Conservation (phyloP, 1,140 invertebrate genomes). For the Latrodectus geometricus region DNA sequence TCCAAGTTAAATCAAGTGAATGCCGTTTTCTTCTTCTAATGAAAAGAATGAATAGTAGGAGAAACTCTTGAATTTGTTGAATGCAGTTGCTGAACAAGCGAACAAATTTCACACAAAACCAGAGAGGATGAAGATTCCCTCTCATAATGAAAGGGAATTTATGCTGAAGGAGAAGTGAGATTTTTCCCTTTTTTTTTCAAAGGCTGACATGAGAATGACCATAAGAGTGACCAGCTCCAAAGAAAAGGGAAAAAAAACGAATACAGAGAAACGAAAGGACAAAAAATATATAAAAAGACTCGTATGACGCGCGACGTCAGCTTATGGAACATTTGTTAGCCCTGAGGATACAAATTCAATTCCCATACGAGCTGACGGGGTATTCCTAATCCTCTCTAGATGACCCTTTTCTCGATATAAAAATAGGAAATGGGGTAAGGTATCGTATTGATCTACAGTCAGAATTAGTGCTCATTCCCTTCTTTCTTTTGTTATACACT, state of each 20-base stretch:
- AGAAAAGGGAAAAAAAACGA: slow-evolving; percentile 1
- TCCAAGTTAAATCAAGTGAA: no score
- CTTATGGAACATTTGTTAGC: slow-evolving; percentile 52
- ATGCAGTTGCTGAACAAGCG: background rate
- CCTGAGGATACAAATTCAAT: slow-evolving; percentile 55
- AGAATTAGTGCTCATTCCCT: background rate
- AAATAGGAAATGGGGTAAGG: slow-evolving; percentile 10
- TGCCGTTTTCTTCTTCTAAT: no score
- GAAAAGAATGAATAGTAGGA: background rate
- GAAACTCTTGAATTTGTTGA: background rate
- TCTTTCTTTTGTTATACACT: background rate
- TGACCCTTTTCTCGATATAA: slow-evolving; percentile 17
- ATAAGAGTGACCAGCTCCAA: background rate
- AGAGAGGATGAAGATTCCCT: background rate
- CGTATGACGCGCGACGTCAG: slow-evolving; percentile 26
- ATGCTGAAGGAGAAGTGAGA: background rate
- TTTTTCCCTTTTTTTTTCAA: background rate
- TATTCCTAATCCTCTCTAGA: slow-evolving; percentile 38
- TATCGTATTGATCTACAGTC: slow-evolving; percentile 3
- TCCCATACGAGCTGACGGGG: slow-evolving; percentile 49
- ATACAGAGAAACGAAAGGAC: background rate
- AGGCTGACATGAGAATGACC: background rate
- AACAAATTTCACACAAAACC: background rate
- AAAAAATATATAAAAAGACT: slow-evolving; percentile 4
- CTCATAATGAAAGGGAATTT: background rate